Conservation (phyloP, 2,888 invertebrate genomes). For the Pardosa pseudoannulata region DNA sequence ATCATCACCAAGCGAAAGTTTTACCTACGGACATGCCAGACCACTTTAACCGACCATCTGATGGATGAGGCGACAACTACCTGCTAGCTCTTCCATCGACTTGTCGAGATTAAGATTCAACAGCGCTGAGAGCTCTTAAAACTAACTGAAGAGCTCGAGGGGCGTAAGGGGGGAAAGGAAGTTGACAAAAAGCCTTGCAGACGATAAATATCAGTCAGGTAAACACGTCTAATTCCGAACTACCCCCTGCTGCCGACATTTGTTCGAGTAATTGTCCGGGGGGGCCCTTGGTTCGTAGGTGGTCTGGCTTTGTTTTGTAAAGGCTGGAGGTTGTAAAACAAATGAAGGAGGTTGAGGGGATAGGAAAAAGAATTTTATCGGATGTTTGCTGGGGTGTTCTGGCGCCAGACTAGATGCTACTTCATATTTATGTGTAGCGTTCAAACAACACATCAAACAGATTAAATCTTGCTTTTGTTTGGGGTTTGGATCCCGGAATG, state of each 20-base stretch:
- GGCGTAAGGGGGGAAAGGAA: slow-evolving; percentile 5
- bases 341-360: slow-evolving; percentile 40
- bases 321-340: slow-evolving; percentile 65
- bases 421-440: slow-evolving; percentile 67
- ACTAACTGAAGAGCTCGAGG: slow-evolving; percentile 14
- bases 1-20: not conserved
- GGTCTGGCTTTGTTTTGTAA: slow-evolving; percentile 61
- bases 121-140: slow-evolving; percentile 45
- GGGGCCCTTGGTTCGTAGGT: slow-evolving; percentile 46
- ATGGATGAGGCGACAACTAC: slow-evolving; percentile 60
- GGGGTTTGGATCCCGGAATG: not conserved
- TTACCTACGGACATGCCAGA: not conserved
- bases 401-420: slow-evolving; percentile 60
- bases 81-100: slow-evolving; percentile 48
- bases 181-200: slow-evolving; percentile 49
- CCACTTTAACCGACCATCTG: slow-evolving; percentile 18
- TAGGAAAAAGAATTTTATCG: slow-evolving; percentile 49
- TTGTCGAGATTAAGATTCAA: slow-evolving; percentile 62
- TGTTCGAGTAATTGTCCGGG: slow-evolving; percentile 69
- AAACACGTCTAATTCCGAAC: slow-evolving; percentile 65
- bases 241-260: slow-evolving; percentile 65
- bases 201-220: slow-evolving; percentile 46
- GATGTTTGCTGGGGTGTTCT: slow-evolving; percentile 51
- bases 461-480: slow-evolving; percentile 57
- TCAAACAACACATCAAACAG: slow-evolving; percentile 49